These are phyloP conservation scores for Diorhabda carinulata DNA, from an alignment of 1,140 invertebrate species.

Conservation along the genomic window DNA sequence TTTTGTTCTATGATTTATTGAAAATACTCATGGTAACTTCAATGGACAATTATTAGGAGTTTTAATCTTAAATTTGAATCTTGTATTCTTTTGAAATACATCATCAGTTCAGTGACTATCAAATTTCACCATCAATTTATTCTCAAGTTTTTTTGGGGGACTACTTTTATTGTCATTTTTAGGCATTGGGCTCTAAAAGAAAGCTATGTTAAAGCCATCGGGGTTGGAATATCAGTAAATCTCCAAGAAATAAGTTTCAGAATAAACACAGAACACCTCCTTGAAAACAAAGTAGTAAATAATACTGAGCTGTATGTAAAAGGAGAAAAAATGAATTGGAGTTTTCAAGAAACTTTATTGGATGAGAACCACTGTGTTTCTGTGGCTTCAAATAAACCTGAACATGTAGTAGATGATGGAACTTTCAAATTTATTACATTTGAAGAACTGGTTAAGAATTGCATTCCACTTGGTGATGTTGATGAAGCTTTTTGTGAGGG, in stretches of 20 bases:
- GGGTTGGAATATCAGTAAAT: constrained; percentile 77
- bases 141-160: too few species aligned
- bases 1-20: too few species aligned
- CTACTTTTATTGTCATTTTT: background rate
- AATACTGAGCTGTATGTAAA: constrained; percentile 70
- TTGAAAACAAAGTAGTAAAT: constrained; percentile 49
- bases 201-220: constrained; percentile 88
- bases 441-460: constrained; percentile 55
- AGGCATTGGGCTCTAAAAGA: constrained; percentile 91
- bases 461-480: constrained; percentile 50
- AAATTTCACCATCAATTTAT: too few species aligned
- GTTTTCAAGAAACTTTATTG: constrained; percentile 84
- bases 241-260: constrained; percentile 73
- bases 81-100: too few species aligned
- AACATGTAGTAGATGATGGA: constrained; percentile 15
- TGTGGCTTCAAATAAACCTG: constrained; percentile 58
- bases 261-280: constrained; percentile 53
- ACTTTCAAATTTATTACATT: constrained; percentile 53
- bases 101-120: too few species aligned
- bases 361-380: constrained; percentile 76
- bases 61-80: too few species aligned
- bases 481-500: constrained; percentile 54
- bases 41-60: too few species aligned
- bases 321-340: constrained; percentile 62
- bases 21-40: too few species aligned